Evolutionary conservation across 2,888 invertebrate genomes (phyloP).

Genomic region (Tinea semifulvella): DNA sequence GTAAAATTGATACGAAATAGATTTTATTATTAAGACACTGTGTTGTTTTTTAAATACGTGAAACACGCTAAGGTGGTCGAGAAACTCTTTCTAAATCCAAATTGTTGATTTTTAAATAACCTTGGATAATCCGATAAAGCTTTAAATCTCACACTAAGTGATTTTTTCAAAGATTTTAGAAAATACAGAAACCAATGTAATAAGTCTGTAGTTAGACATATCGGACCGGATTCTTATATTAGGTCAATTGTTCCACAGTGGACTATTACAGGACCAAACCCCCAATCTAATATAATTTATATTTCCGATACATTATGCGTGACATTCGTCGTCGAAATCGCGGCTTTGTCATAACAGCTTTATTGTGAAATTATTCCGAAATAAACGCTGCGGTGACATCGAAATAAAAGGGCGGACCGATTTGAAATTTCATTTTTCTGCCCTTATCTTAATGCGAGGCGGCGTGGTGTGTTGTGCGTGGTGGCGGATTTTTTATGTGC

Average conservation of each 20-base stretch:
- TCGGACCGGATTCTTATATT: too few relatives aligned
- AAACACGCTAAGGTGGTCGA: too few relatives aligned
- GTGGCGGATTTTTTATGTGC: slow-evolving; percentile 14
- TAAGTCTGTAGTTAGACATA: too few relatives aligned
- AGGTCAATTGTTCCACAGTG: too few relatives aligned
- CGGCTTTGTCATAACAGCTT: slow-evolving; percentile 35
- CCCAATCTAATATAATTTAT: slow-evolving; percentile 49
- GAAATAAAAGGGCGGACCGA: slow-evolving; percentile 33
- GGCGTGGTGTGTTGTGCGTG: slow-evolving; percentile 26
- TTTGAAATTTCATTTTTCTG: slow-evolving; percentile 39
- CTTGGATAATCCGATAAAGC: too few relatives aligned
- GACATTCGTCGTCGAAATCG: slow-evolving; percentile 33
- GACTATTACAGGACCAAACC: slow-evolving; percentile 35
- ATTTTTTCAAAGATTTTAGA: too few relatives aligned
- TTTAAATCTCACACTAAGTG: too few relatives aligned
- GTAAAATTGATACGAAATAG: too few relatives aligned
- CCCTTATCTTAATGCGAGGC: slow-evolving; percentile 38
- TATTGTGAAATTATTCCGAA: slow-evolving; percentile 35
- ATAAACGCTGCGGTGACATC: slow-evolving; percentile 31
- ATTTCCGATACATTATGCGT: slow-evolving; percentile 47
- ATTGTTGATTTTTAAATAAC: too few relatives aligned
- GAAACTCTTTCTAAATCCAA: too few relatives aligned
- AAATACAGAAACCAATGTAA: background rate
- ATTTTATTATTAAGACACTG: too few relatives aligned
- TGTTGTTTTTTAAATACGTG: too few relatives aligned